Conservation (phyloP, 2,888 invertebrate genomes). For the Drosophila peninsularis region DNA sequence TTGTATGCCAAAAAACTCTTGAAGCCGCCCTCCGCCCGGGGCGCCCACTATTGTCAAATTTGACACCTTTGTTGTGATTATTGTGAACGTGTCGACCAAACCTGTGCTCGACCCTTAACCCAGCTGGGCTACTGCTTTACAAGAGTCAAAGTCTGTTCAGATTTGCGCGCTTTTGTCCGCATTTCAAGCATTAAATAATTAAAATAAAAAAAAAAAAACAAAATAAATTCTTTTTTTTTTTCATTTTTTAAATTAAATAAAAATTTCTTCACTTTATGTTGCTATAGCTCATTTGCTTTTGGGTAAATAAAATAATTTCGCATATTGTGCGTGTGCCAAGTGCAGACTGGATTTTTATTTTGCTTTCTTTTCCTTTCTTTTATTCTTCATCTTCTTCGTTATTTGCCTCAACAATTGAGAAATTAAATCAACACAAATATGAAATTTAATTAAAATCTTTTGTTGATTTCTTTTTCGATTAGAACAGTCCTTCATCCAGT, state of each 20-base stretch:
- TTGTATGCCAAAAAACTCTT: constrained; percentile 4
- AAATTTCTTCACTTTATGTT: constrained; percentile 22
- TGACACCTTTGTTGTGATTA: constrained; percentile 39
- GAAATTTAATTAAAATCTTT: constrained; percentile 43
- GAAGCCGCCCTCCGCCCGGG: background rate
- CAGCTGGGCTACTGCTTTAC: background rate
- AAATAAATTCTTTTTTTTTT: background rate
- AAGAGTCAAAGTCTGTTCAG: constrained; percentile 7
- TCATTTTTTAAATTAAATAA: constrained; percentile 50
- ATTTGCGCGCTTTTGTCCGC: constrained; percentile 32
- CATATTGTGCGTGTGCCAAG: constrained; percentile 37
- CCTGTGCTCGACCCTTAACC: constrained; percentile 10
- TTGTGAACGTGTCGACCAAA: constrained; percentile 12
- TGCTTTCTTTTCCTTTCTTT: background rate
- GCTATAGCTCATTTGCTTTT: constrained; percentile 13
- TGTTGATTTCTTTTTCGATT: constrained; percentile 7
- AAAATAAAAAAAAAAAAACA: background rate
- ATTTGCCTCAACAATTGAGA: background rate
- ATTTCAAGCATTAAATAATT: constrained; percentile 15
- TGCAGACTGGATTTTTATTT: constrained; percentile 27
- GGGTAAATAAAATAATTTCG: constrained; percentile 2
- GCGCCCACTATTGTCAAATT: constrained; percentile 37
- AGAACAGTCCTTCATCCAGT: constrained; percentile 1
- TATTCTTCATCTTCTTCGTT: background rate
- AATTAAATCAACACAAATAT: constrained; percentile 15